phyloP scores from a whole-genome alignment of 2,888 invertebrate species.

The Falcaria lacertinaria region DNA sequence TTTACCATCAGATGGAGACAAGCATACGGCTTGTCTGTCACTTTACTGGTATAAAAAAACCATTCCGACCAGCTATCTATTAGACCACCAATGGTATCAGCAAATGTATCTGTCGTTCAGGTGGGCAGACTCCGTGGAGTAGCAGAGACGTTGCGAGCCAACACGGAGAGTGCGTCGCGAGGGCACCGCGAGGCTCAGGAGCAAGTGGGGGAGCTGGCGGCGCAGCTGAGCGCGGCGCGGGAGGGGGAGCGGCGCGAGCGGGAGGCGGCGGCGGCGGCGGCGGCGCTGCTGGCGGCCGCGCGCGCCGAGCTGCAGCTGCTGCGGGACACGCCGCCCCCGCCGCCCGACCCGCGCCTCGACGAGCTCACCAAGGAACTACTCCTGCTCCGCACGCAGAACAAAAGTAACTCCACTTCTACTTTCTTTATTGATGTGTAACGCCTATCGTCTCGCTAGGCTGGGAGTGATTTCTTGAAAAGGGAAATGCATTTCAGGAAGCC shows the following conservation, averaged over 20 bases:
- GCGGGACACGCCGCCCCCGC: conserved; percentile 81
- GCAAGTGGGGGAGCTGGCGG: conserved; percentile 66
- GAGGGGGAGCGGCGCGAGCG: conserved; percentile 73
- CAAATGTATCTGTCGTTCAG: conserved; percentile 26
- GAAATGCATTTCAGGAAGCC: too few species aligned
- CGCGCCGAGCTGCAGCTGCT: conserved; percentile 83
- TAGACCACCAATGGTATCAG: background rate
- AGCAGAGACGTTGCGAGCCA: conserved; percentile 79
- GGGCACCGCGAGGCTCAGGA: conserved; percentile 77
- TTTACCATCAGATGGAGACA: too few species aligned
- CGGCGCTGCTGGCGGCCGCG: conserved; percentile 82
- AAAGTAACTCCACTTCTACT: conserved; percentile 71
- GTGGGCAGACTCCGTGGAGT: conserved; percentile 74
- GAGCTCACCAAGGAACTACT: conserved; percentile 87
- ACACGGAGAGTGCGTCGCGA: conserved; percentile 77
- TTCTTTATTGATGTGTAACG: background rate
- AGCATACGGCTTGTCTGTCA: too few species aligned
- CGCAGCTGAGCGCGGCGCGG: conserved; percentile 68
- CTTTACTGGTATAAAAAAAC: too few species aligned
- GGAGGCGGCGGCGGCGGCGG: conserved; percentile 73
- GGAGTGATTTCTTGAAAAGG: too few species aligned
- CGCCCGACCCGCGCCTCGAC: conserved; percentile 86
- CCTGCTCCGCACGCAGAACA: conserved; percentile 86
- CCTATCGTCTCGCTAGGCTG: too few species aligned
- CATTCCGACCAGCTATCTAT: too few species aligned